Conservation (phyloP, 2,113 vertebrate species). For the Mustela lutreola region DNA sequence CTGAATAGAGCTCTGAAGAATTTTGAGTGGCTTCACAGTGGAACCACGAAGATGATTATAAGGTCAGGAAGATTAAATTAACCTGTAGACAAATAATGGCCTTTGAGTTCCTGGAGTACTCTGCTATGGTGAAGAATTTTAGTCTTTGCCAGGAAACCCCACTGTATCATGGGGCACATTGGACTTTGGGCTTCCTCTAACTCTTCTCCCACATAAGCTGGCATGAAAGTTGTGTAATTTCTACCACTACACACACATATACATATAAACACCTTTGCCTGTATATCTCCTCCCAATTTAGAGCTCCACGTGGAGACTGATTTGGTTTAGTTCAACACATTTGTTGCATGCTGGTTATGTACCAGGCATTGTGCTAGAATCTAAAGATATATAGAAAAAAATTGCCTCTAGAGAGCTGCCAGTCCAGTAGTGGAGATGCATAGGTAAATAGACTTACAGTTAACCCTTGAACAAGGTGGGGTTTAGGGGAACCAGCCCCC, state of each 20-base stretch:
- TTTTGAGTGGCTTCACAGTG: not conserved
- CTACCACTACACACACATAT: not conserved
- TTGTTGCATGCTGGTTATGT: not conserved
- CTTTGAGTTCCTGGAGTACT: slow-evolving; percentile 27
- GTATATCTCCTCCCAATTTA: not conserved
- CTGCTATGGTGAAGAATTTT: not conserved
- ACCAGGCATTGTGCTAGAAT: not conserved
- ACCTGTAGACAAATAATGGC: not conserved
- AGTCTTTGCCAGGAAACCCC: not conserved
- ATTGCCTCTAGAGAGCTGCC: not conserved
- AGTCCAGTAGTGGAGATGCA: not conserved
- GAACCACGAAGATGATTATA: slow-evolving; percentile 24
- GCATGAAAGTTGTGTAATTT: not conserved
- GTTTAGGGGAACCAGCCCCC: not conserved
- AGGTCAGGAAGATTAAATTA: not conserved
- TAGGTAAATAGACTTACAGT: slow-evolving; percentile 19
- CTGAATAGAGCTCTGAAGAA: slow-evolving; percentile 7
- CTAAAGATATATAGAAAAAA: not conserved
- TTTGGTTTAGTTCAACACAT: not conserved
- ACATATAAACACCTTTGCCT: not conserved
- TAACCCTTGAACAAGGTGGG: not conserved
- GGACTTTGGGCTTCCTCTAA: not conserved
- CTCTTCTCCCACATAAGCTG: not conserved
- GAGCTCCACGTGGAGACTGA: not conserved
- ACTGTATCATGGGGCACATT: not conserved